These are phyloP conservation scores for Listrodromus nycthemerus DNA, from an alignment of 2,888 invertebrate genomes.

Conservation along the genomic window DNA sequence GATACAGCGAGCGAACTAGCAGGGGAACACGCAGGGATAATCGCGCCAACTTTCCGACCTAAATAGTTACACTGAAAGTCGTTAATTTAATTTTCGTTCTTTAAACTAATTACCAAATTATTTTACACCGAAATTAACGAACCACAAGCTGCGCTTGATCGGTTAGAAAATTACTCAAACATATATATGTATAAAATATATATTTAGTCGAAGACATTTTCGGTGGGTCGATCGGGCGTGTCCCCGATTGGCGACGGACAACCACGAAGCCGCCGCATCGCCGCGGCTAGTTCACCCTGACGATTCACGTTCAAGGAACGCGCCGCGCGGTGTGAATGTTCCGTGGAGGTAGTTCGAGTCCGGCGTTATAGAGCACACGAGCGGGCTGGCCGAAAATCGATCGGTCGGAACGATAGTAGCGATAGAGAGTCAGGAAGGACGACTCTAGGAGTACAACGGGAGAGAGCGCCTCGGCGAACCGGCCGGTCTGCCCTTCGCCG, in stretches of 20 bases:
- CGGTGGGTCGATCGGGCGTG: constrained; percentile 66
- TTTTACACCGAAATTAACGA: neutral
- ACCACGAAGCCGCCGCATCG: constrained; percentile 50
- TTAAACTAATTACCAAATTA: neutral
- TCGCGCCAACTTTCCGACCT: neutral
- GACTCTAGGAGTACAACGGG: constrained; percentile 28
- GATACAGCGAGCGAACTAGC: neutral
- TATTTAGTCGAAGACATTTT: constrained; percentile 48
- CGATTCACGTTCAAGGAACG: constrained; percentile 58
- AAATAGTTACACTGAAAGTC: neutral
- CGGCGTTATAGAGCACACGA: neutral
- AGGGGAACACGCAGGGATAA: neutral
- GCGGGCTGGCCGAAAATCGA: constrained; percentile 65
- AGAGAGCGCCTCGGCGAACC: constrained; percentile 39
- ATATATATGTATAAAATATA: neutral
- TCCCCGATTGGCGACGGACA: constrained; percentile 65
- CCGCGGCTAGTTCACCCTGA: constrained; percentile 54
- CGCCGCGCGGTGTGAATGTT: constrained; percentile 57
- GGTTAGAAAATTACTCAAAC: too few relatives aligned
- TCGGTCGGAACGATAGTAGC: constrained; percentile 66
- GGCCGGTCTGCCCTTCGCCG: constrained; percentile 24
- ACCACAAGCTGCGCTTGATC: too few relatives aligned
- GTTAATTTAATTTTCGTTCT: neutral
- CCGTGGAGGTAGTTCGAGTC: constrained; percentile 25
- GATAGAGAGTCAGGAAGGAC: constrained; percentile 51